Evolutionary conservation across 2,797 vertebrate species (phyloP), one percentile per base, ranked within the genome.

Genomic region (Scyliorhinus canicula): DNA sequence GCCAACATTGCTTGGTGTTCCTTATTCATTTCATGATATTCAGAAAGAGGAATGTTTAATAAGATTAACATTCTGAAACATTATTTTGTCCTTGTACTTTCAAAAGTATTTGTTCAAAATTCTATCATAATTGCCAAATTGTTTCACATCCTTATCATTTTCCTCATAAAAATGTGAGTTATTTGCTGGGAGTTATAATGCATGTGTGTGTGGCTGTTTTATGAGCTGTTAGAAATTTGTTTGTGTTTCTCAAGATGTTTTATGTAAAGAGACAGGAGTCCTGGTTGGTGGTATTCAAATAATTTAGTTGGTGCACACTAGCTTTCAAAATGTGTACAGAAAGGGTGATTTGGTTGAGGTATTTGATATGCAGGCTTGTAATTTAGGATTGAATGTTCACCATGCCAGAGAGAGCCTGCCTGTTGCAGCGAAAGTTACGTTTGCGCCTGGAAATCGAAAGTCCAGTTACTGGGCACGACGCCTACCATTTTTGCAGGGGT

Each of bases 71-170:
- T 93, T 93, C n/a, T 93, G 90, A 93, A 65, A 93, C 57, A 55
- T 74, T 94, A 71, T 94, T 94, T 94, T 94, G 67, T 94, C 65
- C 93, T 94, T 94, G 93, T 74, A 47, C 93, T 94, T 94, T 52
- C 67, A 94, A n/a, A 65, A 94, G 44, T 55, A 94, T 74, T n/a
- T 47, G 4, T 69, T 74, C 47, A 69, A 93, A 93, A 69, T 90
- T 65, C n/a, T 93, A 40, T 67, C 44, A 69, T 94, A 94, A 71
- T 94, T 94, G 52, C 67, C 67, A 74, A 71, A 52, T 94, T 94
- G 93, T 94, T 69, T 50, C 65, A 91, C 57, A 94, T 94, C 65
- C 93, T 94, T 94, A 94, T 94, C 93, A 93, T 67, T 69, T 14
- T 67, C 65, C 44, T 47, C 40, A 50, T 50, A 93, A 69, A 93